Base-by-base conservation (phyloP, 23 tunicate genomes). In the Styela plicata region DNA sequence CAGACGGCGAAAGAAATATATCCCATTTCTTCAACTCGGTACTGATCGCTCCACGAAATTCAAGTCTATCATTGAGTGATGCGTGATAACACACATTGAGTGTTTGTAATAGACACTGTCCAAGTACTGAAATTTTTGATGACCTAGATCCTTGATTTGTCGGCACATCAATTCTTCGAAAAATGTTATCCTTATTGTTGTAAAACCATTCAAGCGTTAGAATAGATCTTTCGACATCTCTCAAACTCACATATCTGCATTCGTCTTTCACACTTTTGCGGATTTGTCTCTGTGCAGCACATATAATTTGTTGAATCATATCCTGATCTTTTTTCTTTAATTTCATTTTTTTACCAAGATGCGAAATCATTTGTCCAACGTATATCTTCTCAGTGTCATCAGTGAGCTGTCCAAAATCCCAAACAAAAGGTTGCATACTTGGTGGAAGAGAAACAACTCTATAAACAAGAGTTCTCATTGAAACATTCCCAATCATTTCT, bases 391-490 rank as follows among this genome's bases (percentile, higher is more conserved):
- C 89, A 2, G 84, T 33, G 22, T 69, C 83, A 68, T 79, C 53
- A 26, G 23, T 73, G 2, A 86, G 69, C 52, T 86, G 90, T 22
- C 90, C 90, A 86, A 86, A 86, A 63, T 86, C 90, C 90, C 85
- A 85, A 27, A 85, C 83, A 24, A 85, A 44, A 23, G 88, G 88
- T n/a, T 67, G 77, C 88, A 85, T 85, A 63, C 90, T 86, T 2
- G 90, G 90, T 34, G 90, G 90, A 24, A 86, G 65, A 31, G 85
- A 29, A 24, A 86, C 44, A 2, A 86, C 90, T 57, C 90, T 31
- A 63, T 86, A 86, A 2, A 86, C 90, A 5, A 86, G 37, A 44
- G 63, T 61, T 62, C 90, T 57, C 90, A 86, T 86, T 22, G 90
- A 79, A 69, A 80, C 69, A 19, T 63, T 80, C 17, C 26, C 90